phyloP scores from a whole-genome alignment of 2,113 vertebrate genomes.

The Grus americana region DNA sequence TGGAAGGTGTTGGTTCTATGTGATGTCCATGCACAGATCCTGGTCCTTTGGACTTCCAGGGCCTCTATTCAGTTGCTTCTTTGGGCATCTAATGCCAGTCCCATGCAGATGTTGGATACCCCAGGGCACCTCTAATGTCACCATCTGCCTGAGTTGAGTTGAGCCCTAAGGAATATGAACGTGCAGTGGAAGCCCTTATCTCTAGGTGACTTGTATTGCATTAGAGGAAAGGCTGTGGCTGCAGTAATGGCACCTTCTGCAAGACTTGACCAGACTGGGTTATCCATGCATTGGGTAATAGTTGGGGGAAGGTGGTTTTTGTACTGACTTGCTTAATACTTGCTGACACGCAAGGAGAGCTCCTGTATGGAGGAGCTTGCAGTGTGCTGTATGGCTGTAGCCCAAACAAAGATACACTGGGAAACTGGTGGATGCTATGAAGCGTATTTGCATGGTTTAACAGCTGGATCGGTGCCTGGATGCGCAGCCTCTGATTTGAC shows the following conservation, averaged over 20 bases:
- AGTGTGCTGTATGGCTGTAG: not conserved
- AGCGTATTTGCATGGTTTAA: not conserved
- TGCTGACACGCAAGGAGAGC: not conserved
- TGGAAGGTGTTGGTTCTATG: not conserved
- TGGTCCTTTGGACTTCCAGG: not conserved
- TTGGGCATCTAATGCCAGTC: not conserved
- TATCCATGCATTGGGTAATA: not conserved
- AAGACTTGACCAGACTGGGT: not conserved
- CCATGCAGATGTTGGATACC: accelerated
- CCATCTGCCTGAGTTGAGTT: not conserved
- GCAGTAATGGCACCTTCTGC: not conserved
- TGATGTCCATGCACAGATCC: not conserved
- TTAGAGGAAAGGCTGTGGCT: not conserved
- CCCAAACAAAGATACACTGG: not conserved
- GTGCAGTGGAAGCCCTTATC: not conserved
- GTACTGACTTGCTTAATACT: not conserved
- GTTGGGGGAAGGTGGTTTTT: not conserved
- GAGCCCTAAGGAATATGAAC: not conserved
- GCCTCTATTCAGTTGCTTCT: not conserved
- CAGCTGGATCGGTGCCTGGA: not conserved
- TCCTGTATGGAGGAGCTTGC: not conserved
- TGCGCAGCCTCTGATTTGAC: not conserved
- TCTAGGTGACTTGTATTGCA: not conserved
- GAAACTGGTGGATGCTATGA: not conserved
- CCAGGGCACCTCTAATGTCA: not conserved